Evolutionary conservation across 2,113 vertebrate species (phyloP), one percentile per base, ranked within the genome.

Genomic region (Heterocephalus glaber): DNA sequence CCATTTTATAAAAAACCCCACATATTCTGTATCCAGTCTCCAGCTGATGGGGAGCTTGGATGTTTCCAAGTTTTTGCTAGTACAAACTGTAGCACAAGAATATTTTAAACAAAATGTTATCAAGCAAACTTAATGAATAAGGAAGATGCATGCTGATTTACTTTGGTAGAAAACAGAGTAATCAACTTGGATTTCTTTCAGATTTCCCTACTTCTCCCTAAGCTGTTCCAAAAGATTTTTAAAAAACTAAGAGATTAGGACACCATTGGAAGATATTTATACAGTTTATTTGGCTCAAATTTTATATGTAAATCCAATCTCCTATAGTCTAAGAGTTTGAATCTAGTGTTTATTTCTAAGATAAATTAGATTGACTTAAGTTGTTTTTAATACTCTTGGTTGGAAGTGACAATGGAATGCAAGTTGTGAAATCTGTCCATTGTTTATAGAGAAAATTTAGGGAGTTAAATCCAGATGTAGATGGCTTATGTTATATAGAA

Each of bases 341-440:
- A 89, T 14, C 68, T 3, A 61, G 7, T 92, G 24, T 84, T 96
- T 90, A 63, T 56, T 95, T 76, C 35, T 95, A 81, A 86, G 49
- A 60, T 12, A 93, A 72, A 65, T 83, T 52, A 56, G 33, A 70
- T 77, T 92, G 76, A 81, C 6, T 12, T 54, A 41, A 83, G 3
- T 54, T 77, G n/a, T 86, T 89, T 92, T 38, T 14, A 61, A 0
- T 58, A 35, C 49, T 38, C 6, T 80, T 92, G 61, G 11, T 82
- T 91, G 61, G 17, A 92, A 66, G 4, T 56, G 19, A 14, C 10
- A 8, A 84, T 83, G 11, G 7, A 66, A 35, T 35, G 0, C 3
- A 61, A 58, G 76, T 38, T 91, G 33, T 86, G 3, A 7, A 26
- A 60, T 94, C 80, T 84, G 11, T 87, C 33, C 4, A n/a, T 85